Evolutionary conservation across 2,113 vertebrate species (phyloP), one percentile per base, ranked within the genome.

Genomic region (Montifringilla adamsi): DNA sequence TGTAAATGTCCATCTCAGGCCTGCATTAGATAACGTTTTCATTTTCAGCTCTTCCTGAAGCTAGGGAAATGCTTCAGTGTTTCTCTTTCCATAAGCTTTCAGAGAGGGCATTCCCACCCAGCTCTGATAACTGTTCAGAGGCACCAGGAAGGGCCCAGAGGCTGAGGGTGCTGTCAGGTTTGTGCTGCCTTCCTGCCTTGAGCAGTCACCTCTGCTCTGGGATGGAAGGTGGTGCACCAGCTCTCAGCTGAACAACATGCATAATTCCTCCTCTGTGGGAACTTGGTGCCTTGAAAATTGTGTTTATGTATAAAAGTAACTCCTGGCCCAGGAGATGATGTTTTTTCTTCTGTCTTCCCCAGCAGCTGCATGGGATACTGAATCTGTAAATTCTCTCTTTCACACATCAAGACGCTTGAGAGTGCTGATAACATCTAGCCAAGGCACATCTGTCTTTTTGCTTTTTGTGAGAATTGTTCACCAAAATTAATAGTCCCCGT

Each of bases 11-110:
- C n/a, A 59, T 75, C 87, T 64, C 89, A 24, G 0, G 14, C 73
- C 58, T 73, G 44, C 58, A 27, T 22, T 24, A 81, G 81, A 41
- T 30, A 19, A 78, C 5, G 7, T 89, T 94, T 94, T 91, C 79
- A 27, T 43, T 92, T 96, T 90, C 77, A 62, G 60, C 90, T 91
- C 87, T 78, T 53, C 50, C 64, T 74, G 30, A 86, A 87, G 63
- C 44, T 74, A 56, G 60, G 84, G 56, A 33, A 49, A 47, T 63
- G 30, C 27, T 90, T 62, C 27, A 2, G 30, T 0, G 0, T 77
- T 79, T 69, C 13, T 60, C 43, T 70, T 70, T 56, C 44, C 4
- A 3, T 24, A 11, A 46, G 44, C 35, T 63, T 2, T 20, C 11
- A 6, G 39, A 73, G 62, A 63, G 37, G 27, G 3, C 18, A 49